Base-by-base conservation (phyloP, 1,140 invertebrate genomes). In the Saccostrea glomerata region DNA sequence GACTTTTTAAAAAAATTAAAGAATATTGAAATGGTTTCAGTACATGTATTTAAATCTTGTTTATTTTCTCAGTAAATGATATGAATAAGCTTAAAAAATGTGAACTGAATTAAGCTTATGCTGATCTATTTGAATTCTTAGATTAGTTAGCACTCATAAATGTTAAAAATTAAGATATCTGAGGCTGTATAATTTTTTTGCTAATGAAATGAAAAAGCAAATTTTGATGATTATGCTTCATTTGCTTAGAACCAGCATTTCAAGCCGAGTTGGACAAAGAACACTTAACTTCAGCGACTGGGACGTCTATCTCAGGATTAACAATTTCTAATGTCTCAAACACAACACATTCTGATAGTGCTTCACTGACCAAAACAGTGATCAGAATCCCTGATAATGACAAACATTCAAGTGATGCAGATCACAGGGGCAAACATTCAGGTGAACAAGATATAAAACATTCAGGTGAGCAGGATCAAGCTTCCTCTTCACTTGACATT, bases 191-290 rank as follows among this genome's bases (percentile, higher is more conserved):
- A 36, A 36, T 36, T 2, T 36, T n/a, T 36, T 36, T 36, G 30
- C 30, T 36, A 9, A 47, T 2, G 5, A 47, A 47, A 47, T 7
- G 9, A 47, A 47, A 47, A 9, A 47, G 9, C 47, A 47, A 36
- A 20, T 36, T 82, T 17, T 15, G 23, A 82, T 82, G 23, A 82
- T 11, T n/a, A 23, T 82, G 11, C 25, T 55, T 84, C 11, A 55
- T 12, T 84, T 12, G 20, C 20, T 23, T 40, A 84, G 82, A 84
- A 56, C 82, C 82, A 17, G 82, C 82, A 36, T 84, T 84, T 84
- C 82, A 84, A 84, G 55, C 40, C 13, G 82, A 84, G 20, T 56
- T 84, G 23, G 82, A 84, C 82, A 84, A 84, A 20, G 82, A 84
- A 15, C 70, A 40, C 15, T 6, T 36, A 15, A 12, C 70, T 25